phyloP scores from a whole-genome alignment of 2,888 invertebrate genomes.

The Rapana venosa region DNA sequence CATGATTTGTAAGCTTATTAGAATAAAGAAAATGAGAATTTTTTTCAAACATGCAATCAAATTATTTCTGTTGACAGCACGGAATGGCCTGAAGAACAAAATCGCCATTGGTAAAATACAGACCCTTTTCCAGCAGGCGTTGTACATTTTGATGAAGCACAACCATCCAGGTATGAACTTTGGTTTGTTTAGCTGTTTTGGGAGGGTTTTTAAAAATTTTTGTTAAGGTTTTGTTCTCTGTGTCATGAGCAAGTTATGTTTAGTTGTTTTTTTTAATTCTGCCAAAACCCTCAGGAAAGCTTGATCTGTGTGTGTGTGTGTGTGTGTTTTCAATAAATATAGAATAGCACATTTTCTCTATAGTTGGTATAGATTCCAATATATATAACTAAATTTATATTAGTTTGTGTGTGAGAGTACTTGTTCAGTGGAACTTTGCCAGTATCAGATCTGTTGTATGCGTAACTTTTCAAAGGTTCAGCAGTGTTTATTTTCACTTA shows the following conservation, averaged over 20 bases:
- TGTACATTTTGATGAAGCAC: conserved; percentile 68
- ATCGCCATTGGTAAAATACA: conserved; percentile 72
- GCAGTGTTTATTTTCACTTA: too few species aligned
- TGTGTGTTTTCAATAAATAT: too few species aligned
- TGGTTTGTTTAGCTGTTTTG: neutral
- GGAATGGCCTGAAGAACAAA: conserved; percentile 67
- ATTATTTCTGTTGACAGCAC: conserved; percentile 60
- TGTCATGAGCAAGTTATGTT: too few species aligned
- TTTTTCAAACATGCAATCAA: neutral
- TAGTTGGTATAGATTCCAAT: too few species aligned
- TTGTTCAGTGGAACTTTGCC: too few species aligned
- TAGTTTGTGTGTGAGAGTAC: too few species aligned
- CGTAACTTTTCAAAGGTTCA: too few species aligned
- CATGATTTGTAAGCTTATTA: too few species aligned
- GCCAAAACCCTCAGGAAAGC: neutral
- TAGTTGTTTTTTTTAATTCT: neutral
- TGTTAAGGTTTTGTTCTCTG: neutral
- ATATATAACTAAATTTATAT: too few species aligned
- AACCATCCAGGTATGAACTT: conserved; percentile 62
- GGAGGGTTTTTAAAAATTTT: neutral
- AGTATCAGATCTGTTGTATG: too few species aligned
- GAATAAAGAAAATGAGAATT: neutral
- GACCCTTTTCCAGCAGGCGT: conserved; percentile 72
- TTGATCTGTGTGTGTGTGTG: conserved; percentile 8
- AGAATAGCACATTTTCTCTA: too few species aligned